Conservation (phyloP, 2,888 invertebrate genomes). For the Patella pellucida region DNA sequence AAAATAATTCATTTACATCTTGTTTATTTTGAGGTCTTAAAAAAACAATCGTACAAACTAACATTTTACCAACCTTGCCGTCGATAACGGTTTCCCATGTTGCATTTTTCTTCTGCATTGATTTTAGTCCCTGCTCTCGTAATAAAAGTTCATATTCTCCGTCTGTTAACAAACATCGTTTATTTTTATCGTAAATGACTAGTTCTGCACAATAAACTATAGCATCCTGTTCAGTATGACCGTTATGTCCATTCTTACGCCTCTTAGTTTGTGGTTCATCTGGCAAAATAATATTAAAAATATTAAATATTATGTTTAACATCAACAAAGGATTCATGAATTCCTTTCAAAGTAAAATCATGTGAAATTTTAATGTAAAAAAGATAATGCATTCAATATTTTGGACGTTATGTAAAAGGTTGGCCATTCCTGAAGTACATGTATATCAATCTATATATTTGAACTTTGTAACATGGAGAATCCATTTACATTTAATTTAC, state of each 20-base stretch:
- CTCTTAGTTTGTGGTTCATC: slow-evolving; percentile 62
- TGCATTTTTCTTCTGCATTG: slow-evolving; percentile 80
- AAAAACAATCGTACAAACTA: background rate
- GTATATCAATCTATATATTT: too few relatives aligned
- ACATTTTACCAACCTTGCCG: slow-evolving; percentile 71
- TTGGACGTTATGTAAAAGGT: too few relatives aligned
- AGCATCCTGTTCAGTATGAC: slow-evolving; percentile 44
- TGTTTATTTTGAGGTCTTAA: background rate
- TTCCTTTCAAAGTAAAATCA: too few relatives aligned
- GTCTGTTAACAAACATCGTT: slow-evolving; percentile 86
- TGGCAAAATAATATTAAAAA: slow-evolving; percentile 30
- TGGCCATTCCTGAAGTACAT: too few relatives aligned
- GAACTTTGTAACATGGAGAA: too few relatives aligned
- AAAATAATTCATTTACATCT: background rate
- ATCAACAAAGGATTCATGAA: too few relatives aligned
- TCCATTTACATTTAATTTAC: too few relatives aligned
- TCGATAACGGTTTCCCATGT: slow-evolving; percentile 80
- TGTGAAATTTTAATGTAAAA: too few relatives aligned
- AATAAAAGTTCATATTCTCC: slow-evolving; percentile 92
- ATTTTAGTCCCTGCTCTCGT: slow-evolving; percentile 76
- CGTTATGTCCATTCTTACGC: slow-evolving; percentile 51
- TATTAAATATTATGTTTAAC: background rate
- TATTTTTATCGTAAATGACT: slow-evolving; percentile 84
- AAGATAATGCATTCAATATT: too few relatives aligned
- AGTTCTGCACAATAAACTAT: slow-evolving; percentile 76